Evolutionary conservation across 2,797 vertebrate species (phyloP), one percentile per base, ranked within the genome.

Genomic region (Gephyroberyx darwinii): DNA sequence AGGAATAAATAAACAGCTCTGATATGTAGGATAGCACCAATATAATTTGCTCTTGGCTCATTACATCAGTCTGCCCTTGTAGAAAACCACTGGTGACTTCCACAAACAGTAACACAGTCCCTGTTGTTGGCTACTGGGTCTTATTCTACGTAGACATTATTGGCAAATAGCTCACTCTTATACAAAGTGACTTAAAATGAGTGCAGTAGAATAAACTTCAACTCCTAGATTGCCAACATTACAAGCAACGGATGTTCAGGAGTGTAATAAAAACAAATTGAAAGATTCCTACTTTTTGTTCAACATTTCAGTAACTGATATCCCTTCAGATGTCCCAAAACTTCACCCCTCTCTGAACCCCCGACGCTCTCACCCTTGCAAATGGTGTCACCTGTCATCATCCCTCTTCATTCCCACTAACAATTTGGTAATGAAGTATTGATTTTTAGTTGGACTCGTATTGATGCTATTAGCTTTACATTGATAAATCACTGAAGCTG

Each of bases 361-460:
- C 96, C 96, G 95, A 96, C 98, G 97, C 96, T 98, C 96, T 96
- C 93, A 92, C 95, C 95, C 94, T 91, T 90, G 95, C 96, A 91
- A 94, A 94, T 89, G 93, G 94, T 94, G 93, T 87, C 92, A 93
- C 94, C 91, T 91, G 93, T 84, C 84, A 94, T 95, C 96, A 98
- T 99, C 96, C 95, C 95, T 99, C 98, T 98, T 99, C 97, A 98
- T 98, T 97, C 95, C 96, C 95, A 93, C 96, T 96, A 98, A 99
- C 97, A 99, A 99, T 99, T 99, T 98, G 96, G 97, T 99, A 99
- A 99, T 99, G 97, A 99, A 99, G 98, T 98, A 99, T 99, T 97
- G 97, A 99, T 99, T 98, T 99, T 98, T 97, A 98, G 97, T 99
- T 99, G 97, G 97, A 99, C 99, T 98, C 97, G 98, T 98, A 99